phyloP scores from a whole-genome alignment of 2,113 vertebrate genomes.

The Hippocampus barbouri region DNA sequence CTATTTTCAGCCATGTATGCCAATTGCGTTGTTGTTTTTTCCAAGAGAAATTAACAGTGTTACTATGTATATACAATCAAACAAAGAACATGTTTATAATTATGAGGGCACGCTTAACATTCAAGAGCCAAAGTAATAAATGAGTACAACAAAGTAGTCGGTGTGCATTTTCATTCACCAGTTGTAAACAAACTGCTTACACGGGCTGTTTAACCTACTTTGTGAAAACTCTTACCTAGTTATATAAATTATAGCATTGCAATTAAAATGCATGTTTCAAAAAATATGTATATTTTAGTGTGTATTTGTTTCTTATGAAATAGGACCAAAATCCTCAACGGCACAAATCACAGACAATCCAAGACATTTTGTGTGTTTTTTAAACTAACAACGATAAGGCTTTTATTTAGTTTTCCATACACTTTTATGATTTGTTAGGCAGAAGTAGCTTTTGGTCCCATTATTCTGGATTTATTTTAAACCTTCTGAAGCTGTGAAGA shows the following conservation, averaged over 20 bases:
- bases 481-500: slow-evolving; percentile 9
- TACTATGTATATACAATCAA: neutral
- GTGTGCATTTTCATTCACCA: slow-evolving; percentile 65
- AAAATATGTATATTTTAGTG: slow-evolving; percentile 34
- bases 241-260: slow-evolving; percentile 22
- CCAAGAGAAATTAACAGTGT: neutral
- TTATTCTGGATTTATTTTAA: slow-evolving; percentile 16
- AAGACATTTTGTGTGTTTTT: slow-evolving; percentile 19
- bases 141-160: slow-evolving; percentile 20
- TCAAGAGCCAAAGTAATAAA: slow-evolving; percentile 48
- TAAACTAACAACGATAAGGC: slow-evolving; percentile 58
- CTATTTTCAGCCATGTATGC: no score
- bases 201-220: slow-evolving; percentile 39
- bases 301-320: slow-evolving; percentile 10
- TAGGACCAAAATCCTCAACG: slow-evolving; percentile 5
- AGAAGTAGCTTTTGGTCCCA: slow-evolving; percentile 13
- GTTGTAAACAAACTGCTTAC: slow-evolving; percentile 54
- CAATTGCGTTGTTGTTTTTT: neutral
- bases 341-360: slow-evolving; percentile 6
- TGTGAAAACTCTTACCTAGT: slow-evolving; percentile 30
- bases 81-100: slow-evolving; percentile 3
- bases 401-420: slow-evolving; percentile 44
- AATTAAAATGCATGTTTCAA: slow-evolving; percentile 1
- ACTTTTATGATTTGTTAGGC: slow-evolving; percentile 21
- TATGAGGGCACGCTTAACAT: slow-evolving; percentile 1